A percentile compares a stretch with the other conserved stretches of the same genome.
Conservation (phyloP, 2,888 invertebrate genomes). For the Sisyra terminalis region DNA sequence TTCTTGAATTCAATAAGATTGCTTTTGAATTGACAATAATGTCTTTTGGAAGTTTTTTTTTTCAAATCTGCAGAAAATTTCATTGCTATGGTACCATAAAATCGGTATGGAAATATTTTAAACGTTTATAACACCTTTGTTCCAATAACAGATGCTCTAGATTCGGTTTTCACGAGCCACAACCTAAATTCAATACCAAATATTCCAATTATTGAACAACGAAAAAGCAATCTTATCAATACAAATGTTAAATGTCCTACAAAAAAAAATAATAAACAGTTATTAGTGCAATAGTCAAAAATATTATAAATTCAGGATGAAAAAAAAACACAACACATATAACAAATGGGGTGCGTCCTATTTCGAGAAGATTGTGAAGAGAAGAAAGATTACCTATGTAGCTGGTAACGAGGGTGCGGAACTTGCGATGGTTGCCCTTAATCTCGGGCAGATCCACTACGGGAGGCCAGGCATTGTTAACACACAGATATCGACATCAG, state of each 20-base stretch:
- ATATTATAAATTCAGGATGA: constrained; percentile 11
- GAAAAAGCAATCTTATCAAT: not conserved
- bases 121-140: too few relatives aligned
- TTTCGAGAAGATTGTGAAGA: constrained; percentile 1
- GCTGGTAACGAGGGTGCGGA: constrained; percentile 98
- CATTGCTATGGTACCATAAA: too few relatives aligned
- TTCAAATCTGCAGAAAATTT: too few relatives aligned
- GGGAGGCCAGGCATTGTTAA: constrained; percentile 14
- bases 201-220: too few relatives aligned
- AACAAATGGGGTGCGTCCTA: constrained; percentile 15
- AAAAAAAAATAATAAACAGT: too few relatives aligned
- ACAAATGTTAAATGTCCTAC: not conserved
- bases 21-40: too few relatives aligned
- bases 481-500: constrained; percentile 7
- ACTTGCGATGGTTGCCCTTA: constrained; percentile 97
- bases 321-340: constrained; percentile 17
- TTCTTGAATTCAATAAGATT: too few relatives aligned
- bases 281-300: not conserved
- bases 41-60: too few relatives aligned
- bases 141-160: too few relatives aligned
- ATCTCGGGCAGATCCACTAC: constrained; percentile 97
- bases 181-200: too few relatives aligned
- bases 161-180: too few relatives aligned
- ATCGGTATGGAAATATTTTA: too few relatives aligned
- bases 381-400: constrained; percentile 73